A percentile compares a stretch with the other conserved stretches of the same genome.
phyloP scores from a whole-genome alignment of 2,797 vertebrate species.

The Sebastolobus alascanus region DNA sequence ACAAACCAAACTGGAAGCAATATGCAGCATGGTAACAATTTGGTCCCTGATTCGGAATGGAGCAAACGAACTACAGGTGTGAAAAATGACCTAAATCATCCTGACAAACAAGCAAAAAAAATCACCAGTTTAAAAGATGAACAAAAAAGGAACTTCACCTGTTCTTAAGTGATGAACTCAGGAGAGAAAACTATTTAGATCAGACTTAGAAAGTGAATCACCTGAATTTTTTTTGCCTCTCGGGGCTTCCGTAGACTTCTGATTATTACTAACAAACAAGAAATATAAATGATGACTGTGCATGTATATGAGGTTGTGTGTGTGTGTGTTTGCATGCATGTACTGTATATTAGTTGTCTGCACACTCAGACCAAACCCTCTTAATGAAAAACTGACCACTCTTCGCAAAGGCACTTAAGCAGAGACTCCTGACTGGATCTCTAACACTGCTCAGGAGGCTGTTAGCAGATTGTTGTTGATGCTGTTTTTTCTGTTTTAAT shows the following conservation, averaged over 20 bases:
- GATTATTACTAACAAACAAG: background rate
- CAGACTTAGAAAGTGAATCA: background rate
- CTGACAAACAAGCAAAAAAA: background rate
- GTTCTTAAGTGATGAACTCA: background rate
- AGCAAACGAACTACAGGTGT: too few species aligned
- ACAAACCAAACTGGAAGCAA: too few species aligned
- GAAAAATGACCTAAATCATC: too few species aligned
- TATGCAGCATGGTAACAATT: too few species aligned
- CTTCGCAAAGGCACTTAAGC: constrained; percentile 66
- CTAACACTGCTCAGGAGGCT: constrained; percentile 40
- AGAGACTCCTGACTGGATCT: constrained; percentile 54
- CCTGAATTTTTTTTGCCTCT: background rate
- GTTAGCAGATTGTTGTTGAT: constrained; percentile 7
- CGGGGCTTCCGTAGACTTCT: background rate
- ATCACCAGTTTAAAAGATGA: background rate
- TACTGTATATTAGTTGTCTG: constrained; percentile 28
- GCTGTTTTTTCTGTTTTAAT: constrained; percentile 28
- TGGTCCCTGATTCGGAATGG: too few species aligned
- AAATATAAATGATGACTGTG: background rate
- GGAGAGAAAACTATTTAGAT: background rate
- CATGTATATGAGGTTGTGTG: constrained; percentile 12
- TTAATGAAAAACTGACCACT: constrained; percentile 47
- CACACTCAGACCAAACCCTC: constrained; percentile 62
- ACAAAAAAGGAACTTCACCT: background rate
- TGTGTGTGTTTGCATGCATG: constrained; percentile 17